A percentile compares a stretch with the other conserved stretches of the same genome.
These are phyloP conservation scores for Coleophora deauratella DNA, from an alignment of 2,888 invertebrate genomes.

Conservation along the genomic window DNA sequence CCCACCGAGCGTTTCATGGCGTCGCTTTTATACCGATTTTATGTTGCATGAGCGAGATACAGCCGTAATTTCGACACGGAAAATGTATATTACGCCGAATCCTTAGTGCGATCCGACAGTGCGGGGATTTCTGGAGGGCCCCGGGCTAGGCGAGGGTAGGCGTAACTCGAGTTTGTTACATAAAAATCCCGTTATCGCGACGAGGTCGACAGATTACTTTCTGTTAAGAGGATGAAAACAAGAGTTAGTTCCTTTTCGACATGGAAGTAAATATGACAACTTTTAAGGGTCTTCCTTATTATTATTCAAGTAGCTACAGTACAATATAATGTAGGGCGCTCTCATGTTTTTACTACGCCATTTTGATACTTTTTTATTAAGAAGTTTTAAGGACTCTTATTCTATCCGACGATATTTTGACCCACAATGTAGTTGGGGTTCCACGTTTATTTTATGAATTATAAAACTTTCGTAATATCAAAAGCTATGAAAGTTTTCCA, in stretches of 20 bases:
- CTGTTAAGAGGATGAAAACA: conserved; percentile 72
- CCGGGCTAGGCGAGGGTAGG: conserved; percentile 69
- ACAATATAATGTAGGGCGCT: conserved; percentile 27
- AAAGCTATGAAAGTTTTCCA: too few species aligned
- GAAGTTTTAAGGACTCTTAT: background rate
- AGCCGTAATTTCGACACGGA: conserved; percentile 65
- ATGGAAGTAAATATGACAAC: conserved; percentile 60
- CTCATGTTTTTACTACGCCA: conserved; percentile 27
- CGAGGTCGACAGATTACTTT: conserved; percentile 71
- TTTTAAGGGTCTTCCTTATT: conserved; percentile 38
- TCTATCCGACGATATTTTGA: too few species aligned
- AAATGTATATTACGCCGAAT: conserved; percentile 68
- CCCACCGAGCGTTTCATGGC: conserved; percentile 48
- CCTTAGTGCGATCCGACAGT: conserved; percentile 65
- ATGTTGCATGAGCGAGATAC: conserved; percentile 65
- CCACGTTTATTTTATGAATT: too few species aligned
- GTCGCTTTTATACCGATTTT: conserved; percentile 65
- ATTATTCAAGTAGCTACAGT: conserved; percentile 34
- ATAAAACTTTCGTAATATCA: too few species aligned
- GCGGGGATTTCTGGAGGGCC: conserved; percentile 62
- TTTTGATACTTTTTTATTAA: background rate
- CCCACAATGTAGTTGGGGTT: too few species aligned
- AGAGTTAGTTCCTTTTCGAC: conserved; percentile 62
- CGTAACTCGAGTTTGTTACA: conserved; percentile 69
- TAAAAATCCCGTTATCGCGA: conserved; percentile 72